A percentile compares a stretch with the other conserved stretches of the same genome.
Evolutionary conservation across 2,888 invertebrate species (phyloP).

Genomic region (Aleiodes leptofemur): DNA sequence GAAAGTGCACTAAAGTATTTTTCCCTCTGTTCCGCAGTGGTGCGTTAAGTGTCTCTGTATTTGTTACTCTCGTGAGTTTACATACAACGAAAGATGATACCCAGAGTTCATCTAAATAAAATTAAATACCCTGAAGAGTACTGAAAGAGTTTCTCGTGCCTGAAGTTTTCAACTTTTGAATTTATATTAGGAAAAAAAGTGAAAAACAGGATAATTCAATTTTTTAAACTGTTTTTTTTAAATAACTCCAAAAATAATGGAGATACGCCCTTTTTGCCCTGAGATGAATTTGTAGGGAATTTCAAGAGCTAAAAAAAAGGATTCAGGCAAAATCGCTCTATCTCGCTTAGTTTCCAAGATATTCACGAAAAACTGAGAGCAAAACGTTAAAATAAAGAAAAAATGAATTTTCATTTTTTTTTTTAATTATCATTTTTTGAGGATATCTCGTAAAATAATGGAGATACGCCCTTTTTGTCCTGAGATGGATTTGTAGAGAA

Average conservation of each 20-base stretch:
- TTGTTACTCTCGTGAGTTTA: constrained; percentile 23
- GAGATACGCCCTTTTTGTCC: too few relatives aligned
- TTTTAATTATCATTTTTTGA: too few relatives aligned
- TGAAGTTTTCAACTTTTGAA: not conserved
- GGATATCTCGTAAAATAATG: too few relatives aligned
- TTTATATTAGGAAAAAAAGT: not conserved
- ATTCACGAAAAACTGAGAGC: too few relatives aligned
- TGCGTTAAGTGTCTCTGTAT: constrained; percentile 37
- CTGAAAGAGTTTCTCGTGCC: too few relatives aligned
- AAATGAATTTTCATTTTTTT: too few relatives aligned
- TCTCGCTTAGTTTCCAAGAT: too few relatives aligned
- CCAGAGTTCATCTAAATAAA: constrained; percentile 10
- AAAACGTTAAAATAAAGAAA: too few relatives aligned
- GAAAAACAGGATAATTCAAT: too few relatives aligned
- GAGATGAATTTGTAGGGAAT: not conserved
- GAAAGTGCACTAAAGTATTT: constrained; percentile 59
- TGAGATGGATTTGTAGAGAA: too few relatives aligned
- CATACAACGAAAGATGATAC: constrained; percentile 8
- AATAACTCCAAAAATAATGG: not conserved
- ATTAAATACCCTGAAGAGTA: not conserved
- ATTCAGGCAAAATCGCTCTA: too few relatives aligned
- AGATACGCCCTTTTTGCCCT: too few relatives aligned
- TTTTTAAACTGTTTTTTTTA: not conserved
- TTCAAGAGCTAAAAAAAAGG: not conserved
- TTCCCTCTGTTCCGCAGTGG: constrained; percentile 43